These are phyloP conservation scores for Helicoverpa assulta DNA, from an alignment of 2,888 invertebrate genomes.

Conservation along the genomic window DNA sequence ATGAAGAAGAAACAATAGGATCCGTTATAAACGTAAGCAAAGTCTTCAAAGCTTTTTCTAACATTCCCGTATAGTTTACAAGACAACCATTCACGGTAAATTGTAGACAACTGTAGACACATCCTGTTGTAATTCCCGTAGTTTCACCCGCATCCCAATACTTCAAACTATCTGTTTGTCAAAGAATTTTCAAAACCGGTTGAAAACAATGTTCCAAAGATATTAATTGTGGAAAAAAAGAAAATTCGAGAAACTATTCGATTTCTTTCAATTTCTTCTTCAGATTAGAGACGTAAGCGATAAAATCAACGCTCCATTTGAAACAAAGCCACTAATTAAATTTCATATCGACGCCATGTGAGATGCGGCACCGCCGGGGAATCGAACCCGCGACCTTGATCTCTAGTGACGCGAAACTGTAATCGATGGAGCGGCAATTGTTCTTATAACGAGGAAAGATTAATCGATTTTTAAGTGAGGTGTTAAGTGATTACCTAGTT, in stretches of 20 bases:
- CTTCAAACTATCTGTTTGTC: too few species aligned
- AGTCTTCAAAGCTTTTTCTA: too few species aligned
- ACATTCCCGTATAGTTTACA: too few species aligned
- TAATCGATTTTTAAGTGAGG: constrained; percentile 16
- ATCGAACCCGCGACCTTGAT: constrained; percentile 60
- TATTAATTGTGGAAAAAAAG: neutral
- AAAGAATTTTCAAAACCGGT: too few species aligned
- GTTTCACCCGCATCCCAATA: too few species aligned
- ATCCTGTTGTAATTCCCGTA: too few species aligned
- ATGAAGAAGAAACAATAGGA: too few species aligned
- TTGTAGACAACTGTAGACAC: too few species aligned
- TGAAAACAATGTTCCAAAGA: too few species aligned
- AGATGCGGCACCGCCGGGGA: constrained; percentile 35
- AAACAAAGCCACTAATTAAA: constrained; percentile 39
- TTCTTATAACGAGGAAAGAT: constrained; percentile 40
- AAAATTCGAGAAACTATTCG: neutral
- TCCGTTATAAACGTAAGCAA: too few species aligned
- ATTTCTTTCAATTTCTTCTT: neutral
- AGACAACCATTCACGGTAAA: too few species aligned
- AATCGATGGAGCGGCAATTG: constrained; percentile 51
- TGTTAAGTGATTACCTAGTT: constrained; percentile 16
- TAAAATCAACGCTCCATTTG: constrained; percentile 33
- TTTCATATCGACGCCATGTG: constrained; percentile 47
- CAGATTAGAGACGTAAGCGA: neutral
- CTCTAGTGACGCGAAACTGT: constrained; percentile 46